A percentile compares a stretch with the other conserved stretches of the same genome.
Conservation (phyloP, 1,140 invertebrate species). For the Musca vetustissima region DNA sequence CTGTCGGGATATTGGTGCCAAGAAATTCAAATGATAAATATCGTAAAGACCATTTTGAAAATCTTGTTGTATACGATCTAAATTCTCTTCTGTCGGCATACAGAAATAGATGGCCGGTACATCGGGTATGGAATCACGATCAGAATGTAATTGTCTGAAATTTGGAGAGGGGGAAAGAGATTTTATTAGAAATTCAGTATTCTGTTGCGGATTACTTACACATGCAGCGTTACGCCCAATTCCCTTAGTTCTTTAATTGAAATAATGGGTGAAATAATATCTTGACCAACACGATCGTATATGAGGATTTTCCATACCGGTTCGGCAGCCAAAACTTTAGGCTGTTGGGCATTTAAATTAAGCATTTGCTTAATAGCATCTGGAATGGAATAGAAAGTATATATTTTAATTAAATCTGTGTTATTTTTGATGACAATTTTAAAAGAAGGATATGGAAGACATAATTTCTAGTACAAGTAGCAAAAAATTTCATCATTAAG, state of each 20-base stretch:
- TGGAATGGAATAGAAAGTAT: constrained; percentile 50
- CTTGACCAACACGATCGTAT: constrained; percentile 94
- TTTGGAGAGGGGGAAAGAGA: neutral
- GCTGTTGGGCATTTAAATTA: constrained; percentile 82
- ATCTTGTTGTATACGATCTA: constrained; percentile 91
- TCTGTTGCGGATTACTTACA: constrained; percentile 67
- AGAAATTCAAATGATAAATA: constrained; percentile 96
- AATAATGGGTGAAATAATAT: constrained; percentile 96
- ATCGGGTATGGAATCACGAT: constrained; percentile 95
- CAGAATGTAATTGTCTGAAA: constrained; percentile 84
- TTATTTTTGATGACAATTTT: too few relatives aligned
- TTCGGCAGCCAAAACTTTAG: constrained; percentile 74
- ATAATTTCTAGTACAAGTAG: too few relatives aligned
- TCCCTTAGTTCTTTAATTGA: constrained; percentile 95
- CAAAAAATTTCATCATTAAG: too few relatives aligned
- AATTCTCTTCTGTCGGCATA: constrained; percentile 95
- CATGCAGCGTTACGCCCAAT: constrained; percentile 94
- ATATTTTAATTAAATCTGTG: too few relatives aligned
- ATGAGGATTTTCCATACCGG: constrained; percentile 95
- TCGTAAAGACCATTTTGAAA: constrained; percentile 92
- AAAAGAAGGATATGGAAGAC: too few relatives aligned
- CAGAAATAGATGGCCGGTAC: constrained; percentile 99
- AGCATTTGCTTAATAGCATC: constrained; percentile 91
- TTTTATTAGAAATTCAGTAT: neutral
- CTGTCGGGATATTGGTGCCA: constrained; percentile 91